A percentile compares a stretch with the other conserved stretches of the same genome.
These are phyloP conservation scores for Hermetia illucens DNA, from an alignment of 1,140 invertebrate genomes.

Conservation along the genomic window DNA sequence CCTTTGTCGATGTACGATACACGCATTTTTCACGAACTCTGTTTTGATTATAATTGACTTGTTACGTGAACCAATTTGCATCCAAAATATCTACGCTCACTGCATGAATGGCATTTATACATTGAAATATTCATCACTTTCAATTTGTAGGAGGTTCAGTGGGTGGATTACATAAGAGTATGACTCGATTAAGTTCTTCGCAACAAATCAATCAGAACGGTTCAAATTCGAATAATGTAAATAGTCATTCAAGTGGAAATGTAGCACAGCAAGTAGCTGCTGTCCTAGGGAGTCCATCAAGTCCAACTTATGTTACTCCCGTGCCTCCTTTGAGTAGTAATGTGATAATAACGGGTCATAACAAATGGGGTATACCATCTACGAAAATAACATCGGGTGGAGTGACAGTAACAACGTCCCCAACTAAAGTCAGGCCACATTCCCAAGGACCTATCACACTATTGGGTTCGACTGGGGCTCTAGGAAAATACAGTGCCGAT, in stretches of 20 bases:
- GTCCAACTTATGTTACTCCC: slow-evolving; percentile 23
- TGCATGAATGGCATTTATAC: too few relatives aligned
- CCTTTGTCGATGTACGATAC: too few relatives aligned
- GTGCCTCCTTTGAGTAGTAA: slow-evolving; percentile 28
- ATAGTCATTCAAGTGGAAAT: slow-evolving; percentile 18
- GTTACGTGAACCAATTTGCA: too few relatives aligned
- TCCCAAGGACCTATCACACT: slow-evolving; percentile 35
- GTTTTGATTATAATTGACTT: too few relatives aligned
- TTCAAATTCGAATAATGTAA: slow-evolving; percentile 15
- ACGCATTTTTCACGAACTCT: slow-evolving; percentile 1
- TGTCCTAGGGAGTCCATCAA: slow-evolving; percentile 11
- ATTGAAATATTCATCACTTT: too few relatives aligned
- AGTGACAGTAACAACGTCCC: slow-evolving; percentile 46
- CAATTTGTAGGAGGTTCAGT: slow-evolving; percentile 42
- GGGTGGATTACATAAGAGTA: slow-evolving; percentile 63
- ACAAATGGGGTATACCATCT: slow-evolving; percentile 34
- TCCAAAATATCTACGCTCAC: too few relatives aligned
- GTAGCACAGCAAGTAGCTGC: slow-evolving; percentile 20
- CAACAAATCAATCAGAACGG: slow-evolving; percentile 41
- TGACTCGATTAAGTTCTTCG: slow-evolving; percentile 62
- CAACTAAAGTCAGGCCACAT: slow-evolving; percentile 34
- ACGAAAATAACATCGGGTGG: slow-evolving; percentile 40
- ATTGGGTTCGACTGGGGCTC: slow-evolving; percentile 25
- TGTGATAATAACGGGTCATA: slow-evolving; percentile 32
- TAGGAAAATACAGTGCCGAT: slow-evolving; percentile 28